Evolutionary conservation across 1,140 invertebrate genomes (phyloP), one percentile per base, ranked within the genome.

Genomic region (Anadara kagoshimensis): DNA sequence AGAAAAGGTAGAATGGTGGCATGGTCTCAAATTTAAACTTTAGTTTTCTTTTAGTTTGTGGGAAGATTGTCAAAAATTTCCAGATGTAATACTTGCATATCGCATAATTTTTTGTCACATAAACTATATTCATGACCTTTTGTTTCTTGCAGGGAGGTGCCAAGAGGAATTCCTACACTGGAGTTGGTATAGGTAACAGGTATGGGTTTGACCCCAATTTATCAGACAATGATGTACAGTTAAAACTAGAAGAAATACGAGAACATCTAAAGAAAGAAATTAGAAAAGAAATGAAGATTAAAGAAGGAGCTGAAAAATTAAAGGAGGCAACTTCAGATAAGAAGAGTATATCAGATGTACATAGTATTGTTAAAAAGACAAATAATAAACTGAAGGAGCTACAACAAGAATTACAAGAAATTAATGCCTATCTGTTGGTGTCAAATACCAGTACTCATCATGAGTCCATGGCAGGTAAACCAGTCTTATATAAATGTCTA

Each of bases 231-330:
- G 92, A 92, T 78, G 92, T 97, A 87, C 94, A 95, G 79, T 92
- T 92, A 85, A 94, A 95, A 86, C 92, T 98, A 85, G 96, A 98
- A 89, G 96, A 97, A 87, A 93, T 98, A 79, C 95, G 97, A 85
- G 97, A 98, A 91, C 93, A 95, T 81, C 95, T 98, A 85, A 93
- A 96, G 78, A 93, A 94, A 78, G 96, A 98, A 90, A 98, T 98
- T 85, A 93, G 97, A 77, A 97, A 97, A 91, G 96, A 96, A 90
- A 92, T 96, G 80, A 90, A 92, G 78, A 88, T 89, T 26, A 89
- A 89, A 78, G 88, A 91, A 79, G 88, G 97, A 66, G 97, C 97
- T 16, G 97, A 98, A 90, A 98, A 98, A 88, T 90, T 99, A 70
- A 92, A 95, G 22, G 96, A 96, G 89, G 97, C 96, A 4, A 95